Evolutionary conservation across 2,113 vertebrate genomes (phyloP).

Genomic region (Microcebus griseorufus): DNA sequence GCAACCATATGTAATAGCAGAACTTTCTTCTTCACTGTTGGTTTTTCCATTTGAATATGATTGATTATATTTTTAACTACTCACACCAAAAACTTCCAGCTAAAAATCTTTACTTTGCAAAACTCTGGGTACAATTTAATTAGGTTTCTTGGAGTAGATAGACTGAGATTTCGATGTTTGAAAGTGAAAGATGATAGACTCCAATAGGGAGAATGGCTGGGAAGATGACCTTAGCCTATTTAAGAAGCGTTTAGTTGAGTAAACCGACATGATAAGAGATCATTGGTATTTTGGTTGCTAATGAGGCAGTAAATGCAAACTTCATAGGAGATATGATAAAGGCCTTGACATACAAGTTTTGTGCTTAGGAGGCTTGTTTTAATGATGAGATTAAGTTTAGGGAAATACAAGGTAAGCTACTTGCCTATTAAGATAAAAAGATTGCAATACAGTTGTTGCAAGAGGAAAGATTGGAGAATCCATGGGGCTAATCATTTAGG

Average conservation of each 20-base stretch:
- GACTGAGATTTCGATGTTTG: background rate
- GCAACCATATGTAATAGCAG: background rate
- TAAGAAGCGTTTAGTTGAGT: background rate
- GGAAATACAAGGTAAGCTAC: background rate
- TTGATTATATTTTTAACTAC: background rate
- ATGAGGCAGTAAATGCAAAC: background rate
- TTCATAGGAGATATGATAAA: background rate
- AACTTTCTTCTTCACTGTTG: background rate
- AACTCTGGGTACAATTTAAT: background rate
- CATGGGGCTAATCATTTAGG: background rate
- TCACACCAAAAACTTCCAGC: background rate
- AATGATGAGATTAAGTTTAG: background rate
- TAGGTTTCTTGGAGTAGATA: background rate
- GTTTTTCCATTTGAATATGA: background rate
- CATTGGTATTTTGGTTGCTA: background rate
- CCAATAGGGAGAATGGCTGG: background rate
- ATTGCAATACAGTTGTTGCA: background rate
- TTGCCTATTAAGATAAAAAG: background rate
- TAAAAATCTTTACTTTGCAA: background rate
- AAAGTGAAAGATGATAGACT: background rate
- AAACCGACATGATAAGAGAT: background rate
- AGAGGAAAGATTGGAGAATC: background rate
- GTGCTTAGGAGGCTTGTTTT: background rate
- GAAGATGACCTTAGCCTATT: background rate
- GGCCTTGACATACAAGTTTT: background rate